Base-by-base conservation (phyloP, 2,797 vertebrate genomes). In the Anguilla obscura region DNA sequence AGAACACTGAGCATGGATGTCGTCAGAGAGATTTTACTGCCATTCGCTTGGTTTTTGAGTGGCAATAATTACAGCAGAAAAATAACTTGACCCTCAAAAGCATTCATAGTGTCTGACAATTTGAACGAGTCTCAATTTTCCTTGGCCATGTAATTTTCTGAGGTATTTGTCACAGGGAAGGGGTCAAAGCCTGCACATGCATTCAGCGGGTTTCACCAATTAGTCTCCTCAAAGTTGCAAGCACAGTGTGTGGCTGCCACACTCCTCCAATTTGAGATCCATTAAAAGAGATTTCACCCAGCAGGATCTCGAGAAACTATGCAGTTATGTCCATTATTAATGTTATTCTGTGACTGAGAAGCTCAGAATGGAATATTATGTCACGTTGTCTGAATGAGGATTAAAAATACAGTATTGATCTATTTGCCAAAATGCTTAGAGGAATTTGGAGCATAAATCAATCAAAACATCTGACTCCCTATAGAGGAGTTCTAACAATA, bases 211-310 rank as follows among this genome's bases (percentile, higher is more conserved):
- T 50, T 82, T 50, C 24, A n/a, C 45, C 79, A 82, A n/a, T 80
- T 80, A 50, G 40, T 82, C 40, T 50, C 24, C 14, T 82, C 40
- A 82, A 50, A 82, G 4, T 82, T 30, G 79, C 79, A 18, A 48
- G 45, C 79, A 82, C 3, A 1, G 14, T 74, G 79, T 18, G 7
- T 48, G 79, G 79, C 79, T 82, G 79, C 50, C 79, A 45, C 24
- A 50, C 79, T 82, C 40, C 79, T 48, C n/a, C 45, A 82, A 48
- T 82, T 50, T 82, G 18, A 82, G 21, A 50, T 82, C 79, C 79
- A 82, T 82, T 82, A 50, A 76, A 76, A 45, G 79, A 50, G 18
- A n/a, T 50, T 82, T 50, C 79, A 82, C 40, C 40, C 79, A 82
- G 45, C 79, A 24, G 79, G 79, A 82, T 48, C 21, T 82, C 79